These are phyloP conservation scores for Onthophagus sagittarius DNA, from an alignment of 2,888 invertebrate species.

Conservation along the genomic window DNA sequence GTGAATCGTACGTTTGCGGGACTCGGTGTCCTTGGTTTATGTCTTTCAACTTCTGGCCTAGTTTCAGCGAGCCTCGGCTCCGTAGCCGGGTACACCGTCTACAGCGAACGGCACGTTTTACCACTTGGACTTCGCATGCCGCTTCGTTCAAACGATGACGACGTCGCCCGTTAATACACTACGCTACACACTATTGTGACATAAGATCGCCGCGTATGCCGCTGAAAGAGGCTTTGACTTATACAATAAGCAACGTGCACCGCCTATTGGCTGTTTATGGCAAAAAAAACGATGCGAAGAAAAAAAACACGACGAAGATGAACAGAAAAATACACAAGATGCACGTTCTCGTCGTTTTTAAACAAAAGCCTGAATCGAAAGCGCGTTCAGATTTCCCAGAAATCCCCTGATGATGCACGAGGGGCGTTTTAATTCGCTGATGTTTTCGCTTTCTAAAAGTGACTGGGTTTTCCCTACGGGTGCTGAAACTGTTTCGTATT, in stretches of 20 bases:
- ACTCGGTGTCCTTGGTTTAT: constrained; percentile 75
- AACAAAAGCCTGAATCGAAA: not conserved
- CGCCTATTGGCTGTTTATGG: not conserved
- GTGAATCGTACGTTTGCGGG: constrained; percentile 45
- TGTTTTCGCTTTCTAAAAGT: not conserved
- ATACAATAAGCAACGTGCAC: not conserved
- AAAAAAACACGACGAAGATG: not conserved
- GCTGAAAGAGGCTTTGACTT: constrained; percentile 13
- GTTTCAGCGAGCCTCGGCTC: constrained; percentile 36
- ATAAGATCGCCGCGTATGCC: constrained; percentile 39
- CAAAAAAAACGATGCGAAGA: not conserved
- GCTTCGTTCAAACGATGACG: constrained; percentile 26
- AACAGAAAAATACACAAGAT: not conserved
- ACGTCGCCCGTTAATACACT: not conserved
- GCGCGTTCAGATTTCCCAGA: not conserved
- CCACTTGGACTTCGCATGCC: constrained; percentile 34
- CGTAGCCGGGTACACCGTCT: constrained; percentile 34
- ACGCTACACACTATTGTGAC: constrained; percentile 38
- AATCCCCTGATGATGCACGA: not conserved
- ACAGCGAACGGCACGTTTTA: constrained; percentile 34
- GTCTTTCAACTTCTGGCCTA: constrained; percentile 56
- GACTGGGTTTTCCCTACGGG: not conserved
- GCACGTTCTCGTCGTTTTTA: not conserved
- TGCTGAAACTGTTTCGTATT: not conserved
- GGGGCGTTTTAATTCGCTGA: not conserved